These are phyloP conservation scores for Scaptomyza pallida DNA, from an alignment of 1,140 invertebrate genomes.

Conservation along the genomic window DNA sequence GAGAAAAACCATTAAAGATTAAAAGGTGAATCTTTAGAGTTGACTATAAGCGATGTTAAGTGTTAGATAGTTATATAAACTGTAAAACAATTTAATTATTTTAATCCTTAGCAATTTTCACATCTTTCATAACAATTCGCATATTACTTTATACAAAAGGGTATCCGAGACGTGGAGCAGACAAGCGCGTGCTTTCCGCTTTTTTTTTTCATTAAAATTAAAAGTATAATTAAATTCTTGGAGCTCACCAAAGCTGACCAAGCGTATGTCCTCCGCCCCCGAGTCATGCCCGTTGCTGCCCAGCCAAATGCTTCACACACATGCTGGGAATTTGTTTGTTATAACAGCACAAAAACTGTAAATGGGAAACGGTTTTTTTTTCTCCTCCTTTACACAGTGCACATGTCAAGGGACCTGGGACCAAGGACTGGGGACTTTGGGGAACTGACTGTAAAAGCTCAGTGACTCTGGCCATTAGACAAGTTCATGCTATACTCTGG, in stretches of 20 bases:
- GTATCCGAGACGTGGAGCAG: constrained; percentile 4
- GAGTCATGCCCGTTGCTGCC: constrained; percentile 4
- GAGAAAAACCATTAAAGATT: constrained; percentile 5
- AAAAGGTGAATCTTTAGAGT: neutral
- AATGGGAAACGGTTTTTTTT: constrained; percentile 44
- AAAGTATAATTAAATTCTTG: constrained; percentile 73
- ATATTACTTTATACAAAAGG: constrained; percentile 5
- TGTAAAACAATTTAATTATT: no score
- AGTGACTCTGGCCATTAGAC: constrained; percentile 42
- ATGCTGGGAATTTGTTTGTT: constrained; percentile 71
- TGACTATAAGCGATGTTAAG: no score
- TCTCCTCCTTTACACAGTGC: neutral
- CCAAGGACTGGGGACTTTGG: neutral
- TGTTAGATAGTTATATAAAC: no score
- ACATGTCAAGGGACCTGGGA: constrained; percentile 25
- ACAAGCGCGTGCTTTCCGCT: constrained; percentile 11
- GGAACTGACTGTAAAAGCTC: neutral
- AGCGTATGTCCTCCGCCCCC: constrained; percentile 15
- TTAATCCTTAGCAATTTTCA: neutral
- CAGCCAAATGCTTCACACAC: constrained; percentile 28
- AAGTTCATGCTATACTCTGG: neutral
- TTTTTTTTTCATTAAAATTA: constrained; percentile 73
- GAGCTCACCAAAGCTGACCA: constrained; percentile 36
- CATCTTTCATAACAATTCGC: neutral
- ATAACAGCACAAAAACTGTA: constrained; percentile 62